Conservation (phyloP, 2,888 invertebrate species). For the Eledone cirrhosa region DNA sequence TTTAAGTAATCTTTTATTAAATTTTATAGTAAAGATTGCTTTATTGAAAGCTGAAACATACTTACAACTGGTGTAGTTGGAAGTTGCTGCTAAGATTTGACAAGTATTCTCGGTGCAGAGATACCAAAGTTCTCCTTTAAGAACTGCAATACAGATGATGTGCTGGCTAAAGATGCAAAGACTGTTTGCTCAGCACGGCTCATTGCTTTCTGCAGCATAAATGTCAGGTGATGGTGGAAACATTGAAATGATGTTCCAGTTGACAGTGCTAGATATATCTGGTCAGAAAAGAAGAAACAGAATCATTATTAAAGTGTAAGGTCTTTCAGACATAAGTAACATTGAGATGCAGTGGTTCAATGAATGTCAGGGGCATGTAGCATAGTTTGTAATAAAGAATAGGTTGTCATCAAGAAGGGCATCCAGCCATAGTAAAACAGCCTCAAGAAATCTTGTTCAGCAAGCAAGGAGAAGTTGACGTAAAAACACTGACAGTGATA, state of each 20-base stretch:
- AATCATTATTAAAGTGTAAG: not conserved
- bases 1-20: no score
- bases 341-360: no score
- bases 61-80: no score
- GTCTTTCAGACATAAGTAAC: not conserved
- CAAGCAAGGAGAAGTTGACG: no score
- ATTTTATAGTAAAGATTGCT: no score
- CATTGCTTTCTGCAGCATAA: slow-evolving; percentile 89
- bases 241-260: slow-evolving; percentile 80
- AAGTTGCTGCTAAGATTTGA: no score
- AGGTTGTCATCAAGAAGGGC: not conserved
- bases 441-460: no score
- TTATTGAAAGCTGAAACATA: no score
- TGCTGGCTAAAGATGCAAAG: slow-evolving; percentile 81
- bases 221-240: slow-evolving; percentile 95
- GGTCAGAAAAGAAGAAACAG: slow-evolving; percentile 33
- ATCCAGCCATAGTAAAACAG: no score
- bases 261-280: slow-evolving; percentile 70
- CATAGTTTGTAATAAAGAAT: not conserved
- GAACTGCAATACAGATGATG: slow-evolving; percentile 77
- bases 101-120: not conserved
- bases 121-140: slow-evolving; percentile 71
- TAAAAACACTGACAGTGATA: no score
- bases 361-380: no score
- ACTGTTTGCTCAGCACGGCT: slow-evolving; percentile 77